Base-by-base conservation (phyloP, 2,113 vertebrate species). In the Orycteropus afer region DNA sequence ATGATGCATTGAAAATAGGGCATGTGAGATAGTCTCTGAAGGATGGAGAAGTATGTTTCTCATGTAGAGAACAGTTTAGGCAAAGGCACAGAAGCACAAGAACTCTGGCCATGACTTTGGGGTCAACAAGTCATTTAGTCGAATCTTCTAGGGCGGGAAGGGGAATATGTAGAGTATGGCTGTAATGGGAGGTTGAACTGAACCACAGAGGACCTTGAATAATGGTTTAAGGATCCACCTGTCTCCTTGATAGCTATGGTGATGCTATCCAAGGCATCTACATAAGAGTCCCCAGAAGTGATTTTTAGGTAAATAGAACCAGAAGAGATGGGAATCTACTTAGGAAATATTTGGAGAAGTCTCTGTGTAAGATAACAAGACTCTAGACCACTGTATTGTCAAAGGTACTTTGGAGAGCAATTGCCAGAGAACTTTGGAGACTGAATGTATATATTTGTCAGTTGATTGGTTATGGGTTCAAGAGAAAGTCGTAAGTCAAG, bases 161-260 rank as follows among this genome's bases (percentile, higher is more conserved):
- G 23, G 32, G 14, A 5, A 3, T 8, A 7, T 5, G n/a, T 15
- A 0, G 53, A 20, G 32, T 2, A 15, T 65, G 12, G 20, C 55
- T 69, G 0, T 11, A 32, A 59, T 5, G 32, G 42, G 57, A 77
- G 55, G n/a, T 22, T 57, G 29, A 55, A 14, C 63, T 84, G 7
- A 42, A 55, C 17, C 61, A 40, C 40, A 47, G 61, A 13, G 34
- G 7, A 4, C 23, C 25, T 34, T 8, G 7, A 65, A 18, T 65
- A 34, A 5, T n/a, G 23, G 4, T 0, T 42, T 5, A 53, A 55
- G 65, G 37, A 7, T n/a, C 34, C 65, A 3, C 3, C 76, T 27
- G n/a, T 80, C 20, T 81, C 51, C 11, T 37, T 6, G 22, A 34
- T 57, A 42, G 40, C 23, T 18, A 5, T 34, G 9, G 5, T 12